phyloP scores from a whole-genome alignment of 2,797 vertebrate genomes.

The Artibeus jamaicensis region DNA sequence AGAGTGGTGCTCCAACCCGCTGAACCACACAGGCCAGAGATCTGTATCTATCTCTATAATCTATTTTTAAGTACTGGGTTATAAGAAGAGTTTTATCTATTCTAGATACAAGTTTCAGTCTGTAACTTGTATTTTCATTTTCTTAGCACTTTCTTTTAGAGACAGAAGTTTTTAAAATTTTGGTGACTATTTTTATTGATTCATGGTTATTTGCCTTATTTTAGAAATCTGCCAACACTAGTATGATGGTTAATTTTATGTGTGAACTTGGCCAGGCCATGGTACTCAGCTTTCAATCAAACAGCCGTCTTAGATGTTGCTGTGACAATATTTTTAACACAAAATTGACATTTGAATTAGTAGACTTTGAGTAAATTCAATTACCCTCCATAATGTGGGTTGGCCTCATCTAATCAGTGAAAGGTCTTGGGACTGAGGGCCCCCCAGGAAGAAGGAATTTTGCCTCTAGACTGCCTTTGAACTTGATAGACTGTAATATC shows the following conservation, averaged over 20 bases:
- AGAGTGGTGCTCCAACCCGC: no score
- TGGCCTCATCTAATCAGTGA: neutral
- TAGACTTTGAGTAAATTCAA: neutral
- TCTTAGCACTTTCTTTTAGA: slow-evolving; percentile 11
- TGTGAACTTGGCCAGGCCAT: neutral
- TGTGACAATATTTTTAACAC: neutral
- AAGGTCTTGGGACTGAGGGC: neutral
- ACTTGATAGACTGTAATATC: neutral
- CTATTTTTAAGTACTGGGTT: neutral
- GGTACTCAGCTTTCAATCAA: neutral
- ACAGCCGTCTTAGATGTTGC: neutral
- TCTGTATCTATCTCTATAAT: no score
- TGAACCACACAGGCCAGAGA: no score
- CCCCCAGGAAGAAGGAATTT: neutral
- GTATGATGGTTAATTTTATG: neutral
- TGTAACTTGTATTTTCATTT: neutral
- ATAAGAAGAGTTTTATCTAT: neutral
- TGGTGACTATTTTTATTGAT: neutral
- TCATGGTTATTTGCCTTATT: neutral
- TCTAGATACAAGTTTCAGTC: neutral
- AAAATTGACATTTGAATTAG: neutral
- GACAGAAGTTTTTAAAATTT: no score
- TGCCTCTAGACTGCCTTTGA: neutral
- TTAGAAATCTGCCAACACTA: neutral
- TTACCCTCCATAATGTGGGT: neutral